phyloP scores from a whole-genome alignment of 2,797 vertebrate species.

The Anniella stebbinsi region DNA sequence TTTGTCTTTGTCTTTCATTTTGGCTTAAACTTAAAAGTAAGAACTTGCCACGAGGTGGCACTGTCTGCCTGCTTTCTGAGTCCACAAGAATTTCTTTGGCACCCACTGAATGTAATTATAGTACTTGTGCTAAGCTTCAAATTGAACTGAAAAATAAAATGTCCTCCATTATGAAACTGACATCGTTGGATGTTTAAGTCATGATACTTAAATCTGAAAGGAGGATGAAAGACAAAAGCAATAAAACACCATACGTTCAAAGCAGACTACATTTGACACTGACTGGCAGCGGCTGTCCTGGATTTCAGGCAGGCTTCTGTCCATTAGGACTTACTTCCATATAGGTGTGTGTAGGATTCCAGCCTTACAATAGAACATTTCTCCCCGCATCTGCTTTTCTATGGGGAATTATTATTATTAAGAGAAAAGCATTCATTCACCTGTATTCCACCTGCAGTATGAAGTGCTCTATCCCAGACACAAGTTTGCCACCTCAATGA shows the following conservation, averaged over 20 bases:
- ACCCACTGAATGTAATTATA: neutral
- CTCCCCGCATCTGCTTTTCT: neutral
- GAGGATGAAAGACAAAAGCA: neutral
- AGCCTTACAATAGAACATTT: neutral
- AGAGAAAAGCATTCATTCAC: neutral
- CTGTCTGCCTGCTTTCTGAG: conserved; percentile 55
- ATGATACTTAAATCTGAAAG: neutral
- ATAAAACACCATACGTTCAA: neutral
- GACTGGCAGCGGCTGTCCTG: too few relatives aligned
- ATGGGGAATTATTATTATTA: neutral
- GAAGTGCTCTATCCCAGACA: neutral
- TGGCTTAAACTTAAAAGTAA: conserved; percentile 53
- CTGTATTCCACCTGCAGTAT: too few relatives aligned
- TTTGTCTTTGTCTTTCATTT: neutral
- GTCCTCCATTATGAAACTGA: neutral
- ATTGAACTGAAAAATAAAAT: conserved; percentile 20
- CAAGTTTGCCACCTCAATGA: neutral
- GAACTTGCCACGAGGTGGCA: conserved; percentile 75
- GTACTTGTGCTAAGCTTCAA: conserved; percentile 6
- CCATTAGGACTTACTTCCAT: too few relatives aligned
- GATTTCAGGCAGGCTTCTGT: too few relatives aligned
- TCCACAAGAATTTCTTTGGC: rapidly evolving
- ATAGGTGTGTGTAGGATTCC: too few relatives aligned
- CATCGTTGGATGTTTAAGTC: conserved; percentile 33
- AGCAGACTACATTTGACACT: neutral